phyloP scores from a whole-genome alignment of 2,113 vertebrate species.

The Terrapene triunguis region DNA sequence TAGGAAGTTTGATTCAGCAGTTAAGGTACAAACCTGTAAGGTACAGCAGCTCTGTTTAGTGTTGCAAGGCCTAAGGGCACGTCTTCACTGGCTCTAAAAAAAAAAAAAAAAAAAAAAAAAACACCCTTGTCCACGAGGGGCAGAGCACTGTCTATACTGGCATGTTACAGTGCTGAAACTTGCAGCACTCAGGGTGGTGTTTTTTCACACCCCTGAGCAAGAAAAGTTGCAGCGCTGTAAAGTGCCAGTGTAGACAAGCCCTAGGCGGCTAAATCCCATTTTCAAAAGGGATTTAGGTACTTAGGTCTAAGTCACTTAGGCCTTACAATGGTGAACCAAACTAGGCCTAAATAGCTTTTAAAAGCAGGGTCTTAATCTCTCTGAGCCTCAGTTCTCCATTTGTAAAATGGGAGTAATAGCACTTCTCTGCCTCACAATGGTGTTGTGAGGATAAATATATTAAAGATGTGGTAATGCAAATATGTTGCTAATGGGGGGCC shows the following conservation, averaged over 20 bases:
- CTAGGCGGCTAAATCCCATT: constrained; percentile 29
- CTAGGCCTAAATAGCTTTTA: constrained; percentile 35
- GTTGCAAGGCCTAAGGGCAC: not conserved
- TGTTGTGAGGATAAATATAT: constrained; percentile 4
- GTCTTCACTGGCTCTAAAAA: not conserved
- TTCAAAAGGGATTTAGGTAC: constrained; percentile 44
- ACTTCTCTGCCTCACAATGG: not conserved
- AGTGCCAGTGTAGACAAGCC: no score
- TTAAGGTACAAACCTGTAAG: not conserved
- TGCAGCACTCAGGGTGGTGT: no score
- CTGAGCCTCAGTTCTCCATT: not conserved
- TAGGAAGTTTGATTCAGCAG: not conserved
- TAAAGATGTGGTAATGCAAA: not conserved
- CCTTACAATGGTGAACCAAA: not conserved
- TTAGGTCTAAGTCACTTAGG: not conserved
- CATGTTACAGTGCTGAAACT: no score
- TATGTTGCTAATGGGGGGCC: not conserved
- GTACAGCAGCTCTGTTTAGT: not conserved
- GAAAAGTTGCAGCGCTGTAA: no score
- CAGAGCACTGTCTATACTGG: no score
- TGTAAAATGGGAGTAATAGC: constrained; percentile 25
- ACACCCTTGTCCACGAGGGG: no score
- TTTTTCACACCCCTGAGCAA: no score
- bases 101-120: no score
- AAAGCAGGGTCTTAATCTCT: not conserved